Percentiles rank a stretch among this genome's conserved stretches.
Evolutionary conservation across 2,113 vertebrate species (phyloP).

Genomic region (Amphilophus citrinellus): DNA sequence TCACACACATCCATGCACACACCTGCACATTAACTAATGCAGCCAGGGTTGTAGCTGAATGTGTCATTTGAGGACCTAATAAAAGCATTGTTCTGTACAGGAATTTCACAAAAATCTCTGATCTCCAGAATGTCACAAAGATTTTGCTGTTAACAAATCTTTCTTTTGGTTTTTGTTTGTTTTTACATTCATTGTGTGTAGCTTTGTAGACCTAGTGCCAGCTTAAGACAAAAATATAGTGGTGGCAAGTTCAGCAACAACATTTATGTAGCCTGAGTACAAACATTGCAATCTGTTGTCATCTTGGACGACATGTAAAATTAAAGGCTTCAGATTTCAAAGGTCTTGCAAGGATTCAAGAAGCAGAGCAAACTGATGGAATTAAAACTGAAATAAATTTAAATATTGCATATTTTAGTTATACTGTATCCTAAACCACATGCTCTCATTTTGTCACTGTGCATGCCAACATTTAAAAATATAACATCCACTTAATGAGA

Average conservation of each 20-base stretch:
- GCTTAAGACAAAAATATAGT: not conserved
- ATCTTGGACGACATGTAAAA: conserved; percentile 11
- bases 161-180: too few relatives aligned
- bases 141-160: too few relatives aligned
- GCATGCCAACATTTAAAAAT: not conserved
- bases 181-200: too few relatives aligned
- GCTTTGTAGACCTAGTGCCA: too few relatives aligned
- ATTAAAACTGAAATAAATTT: conserved; percentile 62
- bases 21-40: conserved; percentile 15
- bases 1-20: conserved; percentile 5
- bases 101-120: not conserved
- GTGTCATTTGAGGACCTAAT: not conserved
- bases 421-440: conserved; percentile 11
- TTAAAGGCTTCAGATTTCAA: conserved; percentile 25
- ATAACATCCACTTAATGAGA: not conserved
- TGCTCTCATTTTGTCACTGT: not conserved
- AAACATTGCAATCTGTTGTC: not conserved
- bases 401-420: conserved; percentile 18
- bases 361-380: conserved; percentile 42
- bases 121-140: not conserved
- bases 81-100: conserved; percentile 15
- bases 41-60: not conserved
- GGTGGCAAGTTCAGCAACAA: not conserved
- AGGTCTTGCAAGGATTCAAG: conserved; percentile 20
- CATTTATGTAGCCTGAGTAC: not conserved